Evolutionary conservation across 2,888 invertebrate genomes (phyloP).

Genomic region (Thecophora atra): DNA sequence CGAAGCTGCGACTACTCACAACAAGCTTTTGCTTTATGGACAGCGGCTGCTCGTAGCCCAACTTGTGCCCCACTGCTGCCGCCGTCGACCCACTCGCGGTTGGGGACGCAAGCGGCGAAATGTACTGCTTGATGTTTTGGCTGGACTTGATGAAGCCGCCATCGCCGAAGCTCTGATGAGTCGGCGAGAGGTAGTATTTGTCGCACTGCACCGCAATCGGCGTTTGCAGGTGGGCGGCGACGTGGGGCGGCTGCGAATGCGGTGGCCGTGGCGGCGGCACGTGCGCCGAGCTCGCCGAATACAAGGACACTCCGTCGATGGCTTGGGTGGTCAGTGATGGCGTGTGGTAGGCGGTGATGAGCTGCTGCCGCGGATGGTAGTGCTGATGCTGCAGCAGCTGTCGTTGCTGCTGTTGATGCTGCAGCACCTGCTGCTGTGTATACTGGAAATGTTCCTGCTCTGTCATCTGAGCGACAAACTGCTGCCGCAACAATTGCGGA

Average conservation of each 20-base stretch:
- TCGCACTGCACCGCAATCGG: conserved; percentile 63
- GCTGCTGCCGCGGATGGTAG: conserved; percentile 44
- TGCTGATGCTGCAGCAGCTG: conserved; percentile 40
- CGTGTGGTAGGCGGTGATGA: conserved; percentile 27
- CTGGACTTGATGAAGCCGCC: conserved; percentile 64
- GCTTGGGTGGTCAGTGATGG: conserved; percentile 16
- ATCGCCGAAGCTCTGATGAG: conserved; percentile 60
- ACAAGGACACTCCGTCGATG: conserved; percentile 55
- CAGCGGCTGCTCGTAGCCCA: conserved; percentile 37
- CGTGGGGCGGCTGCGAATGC: conserved; percentile 55
- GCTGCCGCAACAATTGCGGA: conserved; percentile 42
- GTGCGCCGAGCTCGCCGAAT: conserved; percentile 60
- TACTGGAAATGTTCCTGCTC: conserved; percentile 41
- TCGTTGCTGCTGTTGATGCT: conserved; percentile 45
- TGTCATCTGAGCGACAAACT: conserved; percentile 33
- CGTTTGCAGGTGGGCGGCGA: conserved; percentile 31
- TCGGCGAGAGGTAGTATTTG: conserved; percentile 63
- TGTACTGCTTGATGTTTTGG: conserved; percentile 63
- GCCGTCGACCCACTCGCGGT: no score
- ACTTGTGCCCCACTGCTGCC: not conserved
- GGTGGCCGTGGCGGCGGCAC: conserved; percentile 59
- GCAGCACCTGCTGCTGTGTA: conserved; percentile 37
- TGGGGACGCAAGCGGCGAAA: conserved; percentile 59
- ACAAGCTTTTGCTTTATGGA: conserved; percentile 34
- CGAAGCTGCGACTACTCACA: conserved; percentile 44